Base-by-base conservation (phyloP, 2,113 vertebrate species). In the Mustela lutreola region DNA sequence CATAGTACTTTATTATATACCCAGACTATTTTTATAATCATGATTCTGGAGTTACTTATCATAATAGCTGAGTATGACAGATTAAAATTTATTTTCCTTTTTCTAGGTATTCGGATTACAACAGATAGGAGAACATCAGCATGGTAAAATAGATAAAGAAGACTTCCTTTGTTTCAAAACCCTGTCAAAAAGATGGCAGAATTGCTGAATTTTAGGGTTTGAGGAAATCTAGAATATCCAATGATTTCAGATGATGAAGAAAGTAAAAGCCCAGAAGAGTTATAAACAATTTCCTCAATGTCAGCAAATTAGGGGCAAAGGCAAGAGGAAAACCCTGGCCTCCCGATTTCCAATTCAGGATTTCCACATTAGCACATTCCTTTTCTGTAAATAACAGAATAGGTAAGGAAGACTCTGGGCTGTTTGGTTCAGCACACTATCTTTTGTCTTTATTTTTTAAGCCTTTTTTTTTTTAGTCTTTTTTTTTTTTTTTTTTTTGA, bases 41-140 rank as follows among this genome's bases (percentile, higher is more conserved):
- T 33, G 62, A 65, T 88, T 95, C 19, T 73, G 63, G 14, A 88
- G 84, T 87, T 73, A 96, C 16, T 58, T 75, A 78, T 73, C 53
- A 73, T 33, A 58, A 96, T 83, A 85, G 89, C 5, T 18, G 11
- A 92, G 10, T 56, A 16, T 60, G 62, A 88, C 5, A 73, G 6
- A 81, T 63, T 93, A 39, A 88, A 94, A 91, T 39, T 92, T 89
- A 67, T 56, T 70, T 82, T 90, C 58, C 76, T 92, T 75, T 79
- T 79, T 83, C 21, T 85, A 95, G 71, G 63, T 26, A 70, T 50
- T 87, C 62, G 79, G n/a, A 95, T 76, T 75, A 76, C 31, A 89
- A 45, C 8, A 62, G 21, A 93, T 22, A 19, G 19, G 42, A 48
- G 21, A 70, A 67, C 87, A 76, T 56, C 73, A 90, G 63, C 33